These are phyloP conservation scores for Phocoena phocoena DNA, from an alignment of 2,113 vertebrate genomes.

Conservation along the genomic window DNA sequence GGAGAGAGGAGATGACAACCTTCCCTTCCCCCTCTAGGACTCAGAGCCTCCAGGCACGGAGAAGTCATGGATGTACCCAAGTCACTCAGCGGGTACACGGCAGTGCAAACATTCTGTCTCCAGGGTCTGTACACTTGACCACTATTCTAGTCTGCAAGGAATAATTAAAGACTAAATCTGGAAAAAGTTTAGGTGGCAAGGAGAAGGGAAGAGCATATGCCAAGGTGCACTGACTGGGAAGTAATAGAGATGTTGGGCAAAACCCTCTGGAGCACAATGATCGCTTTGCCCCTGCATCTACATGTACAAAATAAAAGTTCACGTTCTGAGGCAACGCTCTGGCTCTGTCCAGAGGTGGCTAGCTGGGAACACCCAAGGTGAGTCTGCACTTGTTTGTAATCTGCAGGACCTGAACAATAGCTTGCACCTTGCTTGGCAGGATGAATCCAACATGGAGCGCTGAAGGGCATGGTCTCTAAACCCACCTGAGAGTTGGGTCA, in stretches of 20 bases:
- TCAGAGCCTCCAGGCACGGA: fast-evolving
- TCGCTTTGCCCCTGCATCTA: fast-evolving
- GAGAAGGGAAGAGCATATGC: neutral
- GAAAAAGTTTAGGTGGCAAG: fast-evolving
- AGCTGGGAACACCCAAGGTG: fast-evolving
- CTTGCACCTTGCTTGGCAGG: too few relatives aligned
- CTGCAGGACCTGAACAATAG: fast-evolving
- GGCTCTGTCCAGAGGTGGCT: fast-evolving
- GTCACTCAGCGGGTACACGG: fast-evolving
- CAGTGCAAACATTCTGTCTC: fast-evolving
- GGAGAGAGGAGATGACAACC: fast-evolving
- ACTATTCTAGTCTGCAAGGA: neutral
- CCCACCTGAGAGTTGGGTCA: neutral
- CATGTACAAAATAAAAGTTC: fast-evolving
- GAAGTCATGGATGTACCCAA: fast-evolving
- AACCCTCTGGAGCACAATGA: fast-evolving
- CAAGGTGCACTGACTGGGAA: too few relatives aligned
- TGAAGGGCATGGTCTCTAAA: neutral
- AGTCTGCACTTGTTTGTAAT: fast-evolving
- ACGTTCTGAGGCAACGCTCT: fast-evolving
- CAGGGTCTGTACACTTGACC: fast-evolving
- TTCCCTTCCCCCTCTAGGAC: fast-evolving
- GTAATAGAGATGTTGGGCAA: fast-evolving
- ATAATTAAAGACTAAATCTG: neutral
- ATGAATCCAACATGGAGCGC: neutral